Percentiles rank a stretch among this genome's conserved stretches.
Evolutionary conservation across 2,113 vertebrate species (phyloP).

Genomic region (Neopipo cinnamomea): DNA sequence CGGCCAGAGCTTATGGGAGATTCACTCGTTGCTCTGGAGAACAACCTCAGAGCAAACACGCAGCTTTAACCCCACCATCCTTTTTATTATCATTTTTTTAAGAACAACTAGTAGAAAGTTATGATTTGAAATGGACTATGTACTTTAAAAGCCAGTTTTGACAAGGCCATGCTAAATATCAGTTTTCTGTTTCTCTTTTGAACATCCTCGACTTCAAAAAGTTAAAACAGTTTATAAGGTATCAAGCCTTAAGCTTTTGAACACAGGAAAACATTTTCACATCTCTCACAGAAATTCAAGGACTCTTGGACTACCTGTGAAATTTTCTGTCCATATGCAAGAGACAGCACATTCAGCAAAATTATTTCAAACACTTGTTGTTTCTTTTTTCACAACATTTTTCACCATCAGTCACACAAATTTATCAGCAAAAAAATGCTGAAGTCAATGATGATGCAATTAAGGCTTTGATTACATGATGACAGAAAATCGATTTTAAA

Average conservation of each 20-base stretch:
- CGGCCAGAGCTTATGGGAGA: neutral
- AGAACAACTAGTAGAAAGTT: neutral
- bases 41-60: fast-evolving
- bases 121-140: neutral
- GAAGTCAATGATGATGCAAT: constrained; percentile 67
- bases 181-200: neutral
- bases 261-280: neutral
- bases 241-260: neutral
- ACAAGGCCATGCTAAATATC: neutral
- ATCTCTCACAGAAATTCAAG: neutral
- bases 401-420: neutral
- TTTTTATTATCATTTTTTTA: neutral
- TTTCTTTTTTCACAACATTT: constrained; percentile 12
- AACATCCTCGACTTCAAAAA: neutral
- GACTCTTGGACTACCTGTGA: neutral
- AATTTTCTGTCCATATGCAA: neutral
- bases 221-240: neutral
- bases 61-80: neutral
- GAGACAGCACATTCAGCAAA: neutral
- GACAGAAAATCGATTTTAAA: constrained; percentile 67
- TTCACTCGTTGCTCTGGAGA: neutral
- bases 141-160: neutral
- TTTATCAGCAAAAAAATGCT: constrained; percentile 45
- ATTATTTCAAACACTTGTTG: neutral
- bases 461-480: constrained; percentile 62